Evolutionary conservation across 1,140 invertebrate species (phyloP), one percentile per base, ranked within the genome.

Genomic region (Anthonomus grandis): DNA sequence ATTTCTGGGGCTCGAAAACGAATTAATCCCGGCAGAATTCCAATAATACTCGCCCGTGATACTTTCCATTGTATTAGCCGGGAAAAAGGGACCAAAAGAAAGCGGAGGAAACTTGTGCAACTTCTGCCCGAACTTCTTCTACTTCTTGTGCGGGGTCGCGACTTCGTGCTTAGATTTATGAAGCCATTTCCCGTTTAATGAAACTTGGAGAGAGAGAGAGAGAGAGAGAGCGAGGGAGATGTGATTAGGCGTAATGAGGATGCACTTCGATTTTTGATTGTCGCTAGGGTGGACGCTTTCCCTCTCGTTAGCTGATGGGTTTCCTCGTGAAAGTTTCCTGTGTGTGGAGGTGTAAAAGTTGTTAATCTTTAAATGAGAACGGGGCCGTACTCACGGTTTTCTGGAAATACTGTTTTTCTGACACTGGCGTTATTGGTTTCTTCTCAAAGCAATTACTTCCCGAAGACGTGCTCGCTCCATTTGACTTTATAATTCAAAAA

Each of bases 101-200:
- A 27, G 45, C 54, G 54, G 56, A 48, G 39, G 24, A 51, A 58
- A 58, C 47, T 57, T 41, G 45, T 48, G 44, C 27, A 56, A 47
- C 42, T 48, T 38, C 25, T 15, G 53, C 25, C 53, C 42, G 37
- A 45, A 22, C 13, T 41, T 38, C 45, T 24, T 38, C 54, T 34
- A 57, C 45, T 55, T 34, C 41, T 22, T 23, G 39, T 37, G 38
- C 45, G 24, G 48, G 48, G 48, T n/a, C n/a, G n/a, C n/a, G n/a
- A 25, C 46, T 44, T 45, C 38, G 39, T n/a, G n/a, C n/a, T 17
- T 52, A 58, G 56, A 58, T 58, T 58, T 58, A 58, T 58, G 56
- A 58, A 50, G 56, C 56, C 41, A 58, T 58, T 58, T 58, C 56
- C 55, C 56, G 47, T 58, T 58, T 58, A 58, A 58, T 58, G 56